phyloP scores from a whole-genome alignment of 2,797 vertebrate genomes.

The Coendou prehensilis region DNA sequence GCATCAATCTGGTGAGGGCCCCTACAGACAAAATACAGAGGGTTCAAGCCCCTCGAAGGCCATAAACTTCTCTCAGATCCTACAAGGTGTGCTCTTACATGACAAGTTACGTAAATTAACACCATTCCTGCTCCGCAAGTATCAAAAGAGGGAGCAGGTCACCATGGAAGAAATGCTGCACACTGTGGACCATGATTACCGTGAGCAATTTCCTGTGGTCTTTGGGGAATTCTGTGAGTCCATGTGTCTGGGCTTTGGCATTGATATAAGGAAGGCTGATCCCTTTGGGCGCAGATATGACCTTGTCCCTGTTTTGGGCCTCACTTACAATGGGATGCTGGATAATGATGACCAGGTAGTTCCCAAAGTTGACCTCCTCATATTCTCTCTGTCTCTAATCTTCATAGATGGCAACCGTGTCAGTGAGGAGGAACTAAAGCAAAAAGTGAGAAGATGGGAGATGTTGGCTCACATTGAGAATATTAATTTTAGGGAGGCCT shows the following conservation, averaged over 20 bases:
- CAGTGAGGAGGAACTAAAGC: not conserved
- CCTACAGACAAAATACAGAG: too few species aligned
- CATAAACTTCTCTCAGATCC: not conserved
- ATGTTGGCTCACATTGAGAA: not conserved
- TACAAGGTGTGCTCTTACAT: not conserved
- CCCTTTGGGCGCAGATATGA: not conserved
- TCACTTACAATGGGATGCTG: not conserved
- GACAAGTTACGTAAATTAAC: not conserved
- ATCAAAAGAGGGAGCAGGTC: not conserved
- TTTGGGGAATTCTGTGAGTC: not conserved
- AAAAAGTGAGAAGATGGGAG: not conserved
- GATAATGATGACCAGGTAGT: not conserved
- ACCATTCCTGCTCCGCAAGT: not conserved
- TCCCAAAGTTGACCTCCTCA: not conserved
- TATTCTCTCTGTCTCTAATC: not conserved
- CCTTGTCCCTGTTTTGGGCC: not conserved
- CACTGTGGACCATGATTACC: not conserved
- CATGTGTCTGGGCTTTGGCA: not conserved
- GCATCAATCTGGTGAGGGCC: fast-evolving
- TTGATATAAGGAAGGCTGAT: not conserved
- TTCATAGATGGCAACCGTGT: not conserved
- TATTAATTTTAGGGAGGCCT: not conserved
- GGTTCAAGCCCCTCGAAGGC: not conserved
- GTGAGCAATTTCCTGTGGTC: fast-evolving
- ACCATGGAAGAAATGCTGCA: not conserved